Evolutionary conservation across 2,888 invertebrate genomes (phyloP), one percentile per base, ranked within the genome.

Genomic region (Dyspetes luteomarginatus): DNA sequence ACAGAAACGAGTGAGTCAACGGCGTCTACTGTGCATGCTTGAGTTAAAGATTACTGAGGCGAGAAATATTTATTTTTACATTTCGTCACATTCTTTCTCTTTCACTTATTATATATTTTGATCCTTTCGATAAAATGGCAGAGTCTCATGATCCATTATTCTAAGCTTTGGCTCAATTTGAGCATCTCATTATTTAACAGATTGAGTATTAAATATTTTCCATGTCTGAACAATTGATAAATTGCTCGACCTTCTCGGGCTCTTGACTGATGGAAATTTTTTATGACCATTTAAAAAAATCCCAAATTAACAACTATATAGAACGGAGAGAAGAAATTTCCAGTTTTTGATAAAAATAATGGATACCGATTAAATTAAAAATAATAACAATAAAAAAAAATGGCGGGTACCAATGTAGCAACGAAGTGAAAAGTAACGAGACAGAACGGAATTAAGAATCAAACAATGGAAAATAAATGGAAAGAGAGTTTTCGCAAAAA

Each of bases 1-100:
- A 71, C 58, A 71, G 64, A 78, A 71, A 67, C 72, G 65, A 73
- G 78, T 73, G 65, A 41, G 60, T 67, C 52, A 65, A 78, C 58
- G 58, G 58, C 4, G 36, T 55, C 71, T 52, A 52, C 67, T 72
- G 52, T 12, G 72, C 26, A 52, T 52, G 60, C 78, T 78, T 17
- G 72, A 73, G 72, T 68, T 67, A 65, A 73, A 72, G 67, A 78
- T 68, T 62, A 45, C 60, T 30, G 52, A 60, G 67, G 72, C 64
- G 78, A 67, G 60, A 67, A 67, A 41, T 26, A 60, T 64, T 72
- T n/a, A n/a, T n/a, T 72, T 58, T 65, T 36, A 24, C 28, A 12
- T 69, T 60, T 60, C 56, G 19, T 36, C 9, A 1, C 7, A 4
- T 45, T 48, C 15, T n/a, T 36, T 24, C 3, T 41, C 7, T 60